Percentiles rank a stretch among this genome's conserved stretches.
Conservation (phyloP, 2,888 invertebrate species). For the Aleiodes alternator region DNA sequence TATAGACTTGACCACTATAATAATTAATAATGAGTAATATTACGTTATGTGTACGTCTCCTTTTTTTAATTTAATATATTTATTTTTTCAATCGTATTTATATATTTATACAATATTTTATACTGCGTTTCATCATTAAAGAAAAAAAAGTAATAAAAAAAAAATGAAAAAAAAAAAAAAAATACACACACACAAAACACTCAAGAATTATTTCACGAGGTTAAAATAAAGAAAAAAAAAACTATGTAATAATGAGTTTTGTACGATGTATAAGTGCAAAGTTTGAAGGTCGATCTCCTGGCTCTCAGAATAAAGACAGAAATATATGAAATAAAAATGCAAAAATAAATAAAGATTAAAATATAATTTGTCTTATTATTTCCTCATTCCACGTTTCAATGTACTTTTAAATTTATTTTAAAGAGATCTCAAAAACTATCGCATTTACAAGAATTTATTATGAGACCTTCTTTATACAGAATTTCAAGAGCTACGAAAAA, state of each 20-base stretch:
- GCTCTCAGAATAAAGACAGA: slow-evolving; percentile 65
- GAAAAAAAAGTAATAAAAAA: slow-evolving; percentile 49
- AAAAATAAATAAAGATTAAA: slow-evolving; percentile 44
- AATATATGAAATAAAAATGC: slow-evolving; percentile 45
- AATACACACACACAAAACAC: slow-evolving; percentile 47
- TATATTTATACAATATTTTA: slow-evolving; percentile 75
- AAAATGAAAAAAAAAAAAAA: slow-evolving; percentile 47
- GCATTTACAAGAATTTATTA: too few species aligned
- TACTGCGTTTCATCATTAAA: slow-evolving; percentile 70
- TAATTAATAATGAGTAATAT: slow-evolving; percentile 69
- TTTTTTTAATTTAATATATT: slow-evolving; percentile 74
- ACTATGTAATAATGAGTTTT: slow-evolving; percentile 47
- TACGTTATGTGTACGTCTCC: slow-evolving; percentile 69
- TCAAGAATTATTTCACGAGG: slow-evolving; percentile 50
- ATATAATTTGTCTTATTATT: slow-evolving; percentile 21
- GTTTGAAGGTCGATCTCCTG: slow-evolving; percentile 71
- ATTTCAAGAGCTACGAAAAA: too few species aligned
- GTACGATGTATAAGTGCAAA: slow-evolving; percentile 58
- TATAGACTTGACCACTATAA: slow-evolving; percentile 70
- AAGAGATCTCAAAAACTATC: too few species aligned
- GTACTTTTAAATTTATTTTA: too few species aligned
- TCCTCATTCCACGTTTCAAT: neutral
- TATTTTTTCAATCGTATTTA: slow-evolving; percentile 75
- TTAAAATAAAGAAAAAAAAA: slow-evolving; percentile 39
- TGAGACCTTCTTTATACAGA: too few species aligned